These are phyloP conservation scores for Ictalurus furcatus DNA, from an alignment of 2,113 vertebrate genomes.

Conservation along the genomic window DNA sequence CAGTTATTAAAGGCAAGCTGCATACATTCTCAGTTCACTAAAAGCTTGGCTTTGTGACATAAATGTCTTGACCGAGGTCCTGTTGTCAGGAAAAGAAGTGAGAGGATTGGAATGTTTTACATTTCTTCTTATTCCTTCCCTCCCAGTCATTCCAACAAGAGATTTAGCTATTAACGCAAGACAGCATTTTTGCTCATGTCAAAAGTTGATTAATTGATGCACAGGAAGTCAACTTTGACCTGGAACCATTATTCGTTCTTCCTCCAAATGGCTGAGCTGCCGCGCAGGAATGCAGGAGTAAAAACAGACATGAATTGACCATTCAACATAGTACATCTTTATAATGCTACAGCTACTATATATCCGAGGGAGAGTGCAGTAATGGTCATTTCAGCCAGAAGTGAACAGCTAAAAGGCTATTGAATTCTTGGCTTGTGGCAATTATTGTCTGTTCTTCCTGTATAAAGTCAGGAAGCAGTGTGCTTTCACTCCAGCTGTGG, in stretches of 20 bases:
- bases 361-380: slow-evolving; percentile 10
- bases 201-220: slow-evolving; percentile 62
- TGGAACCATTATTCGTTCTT: slow-evolving; percentile 57
- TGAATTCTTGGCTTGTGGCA: slow-evolving; percentile 21
- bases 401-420: slow-evolving; percentile 13
- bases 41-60: not conserved
- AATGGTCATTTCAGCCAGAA: slow-evolving; percentile 22
- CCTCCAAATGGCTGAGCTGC: slow-evolving; percentile 45
- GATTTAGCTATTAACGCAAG: not conserved
- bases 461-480: not conserved
- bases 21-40: not conserved
- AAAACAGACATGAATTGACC: slow-evolving; percentile 36
- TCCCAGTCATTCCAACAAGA: not conserved
- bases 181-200: slow-evolving; percentile 41
- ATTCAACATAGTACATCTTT: slow-evolving; percentile 39
- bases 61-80: not conserved
- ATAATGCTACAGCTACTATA: slow-evolving; percentile 7
- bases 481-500: slow-evolving; percentile 18
- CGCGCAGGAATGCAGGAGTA: slow-evolving; percentile 63
- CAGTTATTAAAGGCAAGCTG: not conserved
- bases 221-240: slow-evolving; percentile 72
- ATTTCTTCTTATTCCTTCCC: not conserved
- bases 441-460: slow-evolving; percentile 4
- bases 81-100: not conserved
- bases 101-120: slow-evolving; percentile 3